Percentiles rank a stretch among this genome's conserved stretches.
phyloP scores from a whole-genome alignment of 1,140 invertebrate genomes.

The Oreohelix idahoensis region DNA sequence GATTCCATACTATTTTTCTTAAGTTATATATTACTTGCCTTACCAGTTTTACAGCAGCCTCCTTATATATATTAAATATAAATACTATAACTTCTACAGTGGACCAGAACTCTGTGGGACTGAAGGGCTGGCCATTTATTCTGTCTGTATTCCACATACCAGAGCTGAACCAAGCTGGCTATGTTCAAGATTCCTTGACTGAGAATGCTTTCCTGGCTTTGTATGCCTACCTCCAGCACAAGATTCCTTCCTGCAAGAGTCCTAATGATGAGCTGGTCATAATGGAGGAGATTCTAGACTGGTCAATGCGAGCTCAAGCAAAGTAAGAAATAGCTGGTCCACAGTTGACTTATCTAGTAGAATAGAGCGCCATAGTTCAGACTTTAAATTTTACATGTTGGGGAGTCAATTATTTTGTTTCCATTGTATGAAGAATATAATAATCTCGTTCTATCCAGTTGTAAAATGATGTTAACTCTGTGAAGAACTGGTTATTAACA shows the following conservation, averaged over 20 bases:
- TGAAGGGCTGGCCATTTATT: slow-evolving; percentile 59
- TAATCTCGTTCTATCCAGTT: too few species aligned
- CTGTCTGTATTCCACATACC: slow-evolving; percentile 66
- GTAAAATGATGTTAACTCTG: too few species aligned
- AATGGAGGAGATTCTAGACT: slow-evolving; percentile 58
- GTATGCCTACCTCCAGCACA: slow-evolving; percentile 62
- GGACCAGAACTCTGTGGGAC: background rate
- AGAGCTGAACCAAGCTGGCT: slow-evolving; percentile 64
- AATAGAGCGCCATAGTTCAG: too few species aligned
- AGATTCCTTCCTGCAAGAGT: slow-evolving; percentile 60
- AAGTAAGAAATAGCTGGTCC: slow-evolving; percentile 48
- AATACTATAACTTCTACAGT: background rate
- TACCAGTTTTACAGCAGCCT: too few species aligned
- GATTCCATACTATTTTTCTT: too few species aligned
- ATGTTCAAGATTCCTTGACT: slow-evolving; percentile 59
- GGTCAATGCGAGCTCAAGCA: slow-evolving; percentile 63
- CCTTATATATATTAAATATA: too few species aligned
- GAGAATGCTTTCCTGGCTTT: slow-evolving; percentile 64
- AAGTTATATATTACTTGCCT: too few species aligned
- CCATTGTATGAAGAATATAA: too few species aligned
- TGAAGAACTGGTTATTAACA: too few species aligned
- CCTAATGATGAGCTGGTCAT: slow-evolving; percentile 58
- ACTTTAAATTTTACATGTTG: too few species aligned
- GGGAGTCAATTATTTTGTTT: too few species aligned
- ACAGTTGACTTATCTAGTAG: too few species aligned